These are phyloP conservation scores for Aphis gossypii DNA, from an alignment of 1,140 invertebrate genomes.

Conservation along the genomic window DNA sequence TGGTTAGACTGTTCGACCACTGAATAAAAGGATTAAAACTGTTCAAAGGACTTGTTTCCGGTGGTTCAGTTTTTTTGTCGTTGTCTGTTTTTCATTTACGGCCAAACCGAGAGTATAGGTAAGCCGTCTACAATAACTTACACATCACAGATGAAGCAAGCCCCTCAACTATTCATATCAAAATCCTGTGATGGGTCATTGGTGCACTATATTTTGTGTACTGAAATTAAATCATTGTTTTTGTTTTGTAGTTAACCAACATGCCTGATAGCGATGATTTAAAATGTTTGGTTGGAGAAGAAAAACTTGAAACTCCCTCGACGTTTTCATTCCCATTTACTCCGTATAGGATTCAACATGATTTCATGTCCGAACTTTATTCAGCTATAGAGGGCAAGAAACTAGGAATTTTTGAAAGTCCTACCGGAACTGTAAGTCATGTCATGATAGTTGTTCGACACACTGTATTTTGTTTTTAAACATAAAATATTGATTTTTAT, in stretches of 20 bases:
- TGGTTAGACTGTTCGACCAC: no score
- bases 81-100: neutral
- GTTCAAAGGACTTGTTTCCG: neutral
- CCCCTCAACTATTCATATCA: neutral
- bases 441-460: neutral
- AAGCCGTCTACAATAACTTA: neutral
- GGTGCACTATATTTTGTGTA: neutral
- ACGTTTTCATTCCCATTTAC: constrained; percentile 87
- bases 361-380: constrained; percentile 90
- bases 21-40: neutral
- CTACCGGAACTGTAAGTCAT: constrained; percentile 85
- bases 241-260: neutral
- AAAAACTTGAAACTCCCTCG: constrained; percentile 63
- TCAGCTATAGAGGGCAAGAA: constrained; percentile 77
- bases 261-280: neutral
- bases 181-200: neutral
- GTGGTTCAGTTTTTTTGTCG: neutral
- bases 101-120: neutral
- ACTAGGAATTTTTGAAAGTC: constrained; percentile 96
- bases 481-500: neutral
- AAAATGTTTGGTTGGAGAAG: neutral
- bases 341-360: constrained; percentile 88
- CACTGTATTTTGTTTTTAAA: neutral
- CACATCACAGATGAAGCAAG: neutral
- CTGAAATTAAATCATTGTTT: neutral